Evolutionary conservation across 2,797 vertebrate species (phyloP), one percentile per base, ranked within the genome.

Genomic region (Alfaro cultratus): DNA sequence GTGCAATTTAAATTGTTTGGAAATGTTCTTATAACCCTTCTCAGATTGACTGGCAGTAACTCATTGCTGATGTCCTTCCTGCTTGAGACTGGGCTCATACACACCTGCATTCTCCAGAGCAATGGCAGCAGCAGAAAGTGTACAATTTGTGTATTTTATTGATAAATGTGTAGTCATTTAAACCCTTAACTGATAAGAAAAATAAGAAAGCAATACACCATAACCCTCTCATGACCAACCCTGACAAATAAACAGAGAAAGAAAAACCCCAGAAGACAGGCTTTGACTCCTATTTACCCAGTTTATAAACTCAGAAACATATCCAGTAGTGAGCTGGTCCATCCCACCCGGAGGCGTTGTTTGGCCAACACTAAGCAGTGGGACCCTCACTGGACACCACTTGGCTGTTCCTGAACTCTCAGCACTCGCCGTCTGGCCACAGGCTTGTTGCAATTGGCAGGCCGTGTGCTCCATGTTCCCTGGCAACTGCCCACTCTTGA

Each of bases 281-380:
- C 79, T 68, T 0, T 53, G 60, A 29, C 55, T 49, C 39, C 51
- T 70, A 34, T 60, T 73, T 78, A 18, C 57, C 57, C 45, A 64
- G 78, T 81, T 51, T 62, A n/a, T 74, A 81, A 31, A 62, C 76
- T 43, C 57, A 72, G 49, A 74, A 53, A 74, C 74, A 55, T 79
- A 75, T 79, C 31, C 68, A 86, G 81, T 84, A 77, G 79, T 76
- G 77, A 86, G 78, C 73, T 79, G 82, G 92, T 93, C 94, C 94
- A 94, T 92, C 88, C 91, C 87, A 93, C 94, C 95, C 88, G 85
- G 83, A 92, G 94, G 91, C 86, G 89, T 88, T 94, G 92, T 93
- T 95, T 96, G 95, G 92, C 94, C 92, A 91, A 81, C 81, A 77
- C 83, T 87, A 67, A 80, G 78, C 84, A 26, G 81, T 77, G 77